These are phyloP conservation scores for Stercorarius parasiticus DNA, from an alignment of 2,113 vertebrate genomes.

Conservation along the genomic window DNA sequence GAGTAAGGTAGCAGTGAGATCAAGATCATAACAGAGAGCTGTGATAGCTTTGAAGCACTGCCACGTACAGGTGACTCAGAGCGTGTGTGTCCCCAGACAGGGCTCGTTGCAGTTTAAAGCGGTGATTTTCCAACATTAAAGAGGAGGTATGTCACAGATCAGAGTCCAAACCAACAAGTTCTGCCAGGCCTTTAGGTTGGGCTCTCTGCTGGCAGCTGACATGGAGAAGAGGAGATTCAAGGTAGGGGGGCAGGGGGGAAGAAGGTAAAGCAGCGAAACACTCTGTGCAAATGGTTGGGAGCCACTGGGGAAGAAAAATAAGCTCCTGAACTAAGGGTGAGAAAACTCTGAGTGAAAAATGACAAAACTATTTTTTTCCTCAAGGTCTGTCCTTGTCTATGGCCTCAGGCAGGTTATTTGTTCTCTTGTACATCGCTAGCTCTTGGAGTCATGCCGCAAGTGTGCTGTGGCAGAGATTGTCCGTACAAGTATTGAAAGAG, in stretches of 20 bases:
- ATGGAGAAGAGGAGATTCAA: background rate
- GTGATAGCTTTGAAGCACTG: background rate
- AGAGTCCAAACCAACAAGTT: background rate
- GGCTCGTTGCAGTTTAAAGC: conserved; percentile 3
- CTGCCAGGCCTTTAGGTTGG: background rate
- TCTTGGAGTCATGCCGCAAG: background rate
- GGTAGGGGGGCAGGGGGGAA: background rate
- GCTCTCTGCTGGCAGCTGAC: background rate
- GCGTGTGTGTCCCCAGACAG: background rate
- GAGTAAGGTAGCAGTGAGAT: background rate
- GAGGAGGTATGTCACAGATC: background rate
- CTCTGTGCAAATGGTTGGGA: background rate
- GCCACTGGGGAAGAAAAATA: background rate
- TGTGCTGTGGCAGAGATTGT: background rate
- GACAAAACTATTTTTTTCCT: background rate
- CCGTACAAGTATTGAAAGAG: background rate
- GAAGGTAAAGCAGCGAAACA: background rate
- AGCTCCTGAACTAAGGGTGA: background rate
- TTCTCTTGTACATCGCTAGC: background rate
- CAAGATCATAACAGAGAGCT: background rate
- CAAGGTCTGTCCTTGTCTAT: background rate
- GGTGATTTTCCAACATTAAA: background rate
- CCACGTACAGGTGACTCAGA: background rate
- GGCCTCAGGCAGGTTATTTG: background rate
- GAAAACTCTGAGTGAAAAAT: background rate